Evolutionary conservation across 2,888 invertebrate species (phyloP).

Genomic region (Charanyca ferruginea): DNA sequence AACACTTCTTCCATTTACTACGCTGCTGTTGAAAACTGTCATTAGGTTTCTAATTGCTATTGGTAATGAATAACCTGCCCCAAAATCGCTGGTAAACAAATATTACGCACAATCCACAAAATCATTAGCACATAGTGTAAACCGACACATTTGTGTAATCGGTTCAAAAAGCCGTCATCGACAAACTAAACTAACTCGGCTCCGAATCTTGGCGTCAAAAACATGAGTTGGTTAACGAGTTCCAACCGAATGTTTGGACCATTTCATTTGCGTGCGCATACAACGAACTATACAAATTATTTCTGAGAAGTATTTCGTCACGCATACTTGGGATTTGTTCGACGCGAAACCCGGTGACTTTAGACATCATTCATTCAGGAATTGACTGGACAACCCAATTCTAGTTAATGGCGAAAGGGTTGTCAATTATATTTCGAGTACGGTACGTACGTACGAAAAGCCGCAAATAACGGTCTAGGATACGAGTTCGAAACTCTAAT

Average conservation of each 20-base stretch:
- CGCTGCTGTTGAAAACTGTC: constrained; percentile 8
- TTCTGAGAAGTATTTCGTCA: constrained; percentile 74
- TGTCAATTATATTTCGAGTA: constrained; percentile 70
- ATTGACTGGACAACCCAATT: constrained; percentile 74
- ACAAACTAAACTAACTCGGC: constrained; percentile 70
- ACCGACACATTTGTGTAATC: constrained; percentile 69
- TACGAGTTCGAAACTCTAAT: constrained; percentile 63
- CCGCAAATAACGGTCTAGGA: constrained; percentile 64
- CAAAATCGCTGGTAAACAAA: constrained; percentile 44
- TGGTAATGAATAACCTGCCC: constrained; percentile 27
- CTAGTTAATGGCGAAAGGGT: constrained; percentile 68
- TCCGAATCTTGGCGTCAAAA: constrained; percentile 71
- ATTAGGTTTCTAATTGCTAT: constrained; percentile 29
- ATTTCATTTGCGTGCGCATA: constrained; percentile 80
- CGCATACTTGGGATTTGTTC: constrained; percentile 81
- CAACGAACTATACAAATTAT: constrained; percentile 81
- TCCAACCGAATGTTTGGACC: constrained; percentile 73
- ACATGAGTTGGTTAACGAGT: constrained; percentile 78
- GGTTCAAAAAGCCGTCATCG: constrained; percentile 69
- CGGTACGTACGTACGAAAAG: constrained; percentile 60
- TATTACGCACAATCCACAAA: constrained; percentile 25
- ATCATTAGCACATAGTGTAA: constrained; percentile 59
- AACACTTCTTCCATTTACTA: constrained; percentile 1
- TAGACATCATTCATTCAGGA: constrained; percentile 76
- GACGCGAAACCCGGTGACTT: constrained; percentile 67